Evolutionary conservation across 1,140 invertebrate species (phyloP), one percentile per base, ranked within the genome.

Genomic region (Anastrepha obliqua): DNA sequence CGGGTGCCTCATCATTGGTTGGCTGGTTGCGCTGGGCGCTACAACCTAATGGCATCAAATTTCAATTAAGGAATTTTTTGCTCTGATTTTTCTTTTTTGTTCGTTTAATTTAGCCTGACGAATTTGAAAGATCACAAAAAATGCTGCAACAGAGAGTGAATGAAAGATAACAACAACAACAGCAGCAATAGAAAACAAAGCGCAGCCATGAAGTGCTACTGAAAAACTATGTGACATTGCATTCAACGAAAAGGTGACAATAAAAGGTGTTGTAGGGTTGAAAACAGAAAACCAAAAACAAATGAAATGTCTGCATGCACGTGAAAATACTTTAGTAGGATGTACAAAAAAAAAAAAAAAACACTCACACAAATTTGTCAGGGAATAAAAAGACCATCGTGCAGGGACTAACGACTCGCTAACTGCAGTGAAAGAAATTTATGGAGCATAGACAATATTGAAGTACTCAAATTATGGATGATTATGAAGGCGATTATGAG

Each of bases 21-120:
- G 64, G 64, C 29, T 67, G 60, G 60, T 51, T 55, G 74, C 47
- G n/a, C 55, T 20, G 74, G 44, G 74, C n/a, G 74, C 44, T 89
- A 88, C 89, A 91, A 91, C 90, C 89, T 90, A 91, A 91, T 90
- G 89, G 88, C 88, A 91, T 91, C 91, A 91, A 91, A 91, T 91
- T 91, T 91, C 91, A 91, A 91, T 91, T 91, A 91, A 90, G 91
- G 90, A 91, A 90, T 90, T 90, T 87, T 89, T 29, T 60, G 42
- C 60, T 86, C 60, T 11, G 85, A 60, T 86, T 81, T 81, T 13
- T 44, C 55, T 78, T 78, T 51, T 58, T n/a, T 20, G 15, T 58
- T 39, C 60, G 62, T 86, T 86, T 86, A 58, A 62, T 60, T 59
- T 59, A 59, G 85, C 85, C 42, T 20, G 60, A 86, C 60, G 85